Base-by-base conservation (phyloP, 2,113 vertebrate species). In the Equus przewalskii region DNA sequence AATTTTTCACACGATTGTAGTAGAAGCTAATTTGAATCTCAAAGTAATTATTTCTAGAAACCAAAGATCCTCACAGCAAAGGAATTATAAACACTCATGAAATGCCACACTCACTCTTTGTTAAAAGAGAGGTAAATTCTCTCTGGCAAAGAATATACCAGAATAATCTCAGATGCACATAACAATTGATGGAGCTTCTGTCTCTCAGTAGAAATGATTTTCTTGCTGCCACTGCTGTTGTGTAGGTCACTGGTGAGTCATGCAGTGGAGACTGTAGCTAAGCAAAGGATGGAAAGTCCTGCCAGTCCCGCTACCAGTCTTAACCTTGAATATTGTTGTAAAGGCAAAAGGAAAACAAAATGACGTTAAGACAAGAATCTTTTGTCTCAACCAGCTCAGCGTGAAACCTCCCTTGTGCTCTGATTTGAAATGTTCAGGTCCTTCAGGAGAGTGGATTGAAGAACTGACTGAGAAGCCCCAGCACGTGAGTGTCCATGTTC, bases 381-480 rank as follows among this genome's bases (percentile, higher is more conserved):
- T 58, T 76, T 49, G 7, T 69, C 30, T 62, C 67, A 18, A 22
- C 28, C 33, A 28, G 6, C 84, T 80, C 28, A 51, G 60, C 8
- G 0, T 88, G 46, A 16, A 87, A 6, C 28, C 1, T 91, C 30
- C 24, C 49, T 72, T 88, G 88, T 56, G 49, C 46, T 97, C 96
- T 92, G 89, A 36, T 96, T 79, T 51, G 64, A 2, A 0, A 94
- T 19, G 82, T 75, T 14, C 97, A 99, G 99, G 99, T 97, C 99
- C 99, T 3, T 97, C 96, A 0, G 99, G 99, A 0, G 99, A 99
- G 96, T 99, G 99, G 99, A 98, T 99, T 95, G 99, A 99, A 97
- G 99, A 99, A 58, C 98, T 99, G 5, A 99, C 98, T 0, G 99
- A 99, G 97, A 99, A 99, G 78, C 99, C 99, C 1, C 99, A 98